phyloP scores from a whole-genome alignment of 2,888 invertebrate species.

The Unio pictorum region DNA sequence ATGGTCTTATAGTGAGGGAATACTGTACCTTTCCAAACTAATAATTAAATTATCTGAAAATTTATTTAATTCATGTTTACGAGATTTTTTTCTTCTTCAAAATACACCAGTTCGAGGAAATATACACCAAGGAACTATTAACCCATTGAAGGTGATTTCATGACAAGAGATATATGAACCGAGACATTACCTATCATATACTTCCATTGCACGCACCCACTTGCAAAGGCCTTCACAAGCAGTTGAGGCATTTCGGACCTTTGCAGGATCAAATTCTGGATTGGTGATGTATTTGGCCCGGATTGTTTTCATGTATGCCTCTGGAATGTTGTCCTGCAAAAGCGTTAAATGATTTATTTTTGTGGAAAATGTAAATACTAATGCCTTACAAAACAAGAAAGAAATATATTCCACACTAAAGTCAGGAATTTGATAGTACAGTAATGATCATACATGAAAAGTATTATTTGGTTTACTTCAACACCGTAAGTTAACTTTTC shows the following conservation, averaged over 20 bases:
- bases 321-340: conserved; percentile 69
- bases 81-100: neutral
- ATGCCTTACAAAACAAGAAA: neutral
- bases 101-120: too few species aligned
- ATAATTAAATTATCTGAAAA: neutral
- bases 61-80: neutral
- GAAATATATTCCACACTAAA: too few species aligned
- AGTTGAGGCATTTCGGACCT: conserved; percentile 87
- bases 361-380: neutral
- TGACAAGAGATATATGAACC: too few species aligned
- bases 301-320: conserved; percentile 67
- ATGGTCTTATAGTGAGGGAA: too few species aligned
- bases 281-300: conserved; percentile 76
- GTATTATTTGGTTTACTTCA: too few species aligned
- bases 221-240: conserved; percentile 85
- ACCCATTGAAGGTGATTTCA: too few species aligned
- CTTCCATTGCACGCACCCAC: conserved; percentile 72
- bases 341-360: neutral
- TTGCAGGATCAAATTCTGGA: conserved; percentile 92
- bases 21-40: too few species aligned
- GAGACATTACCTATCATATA: conserved; percentile 67
- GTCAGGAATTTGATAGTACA: too few species aligned
- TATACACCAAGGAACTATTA: too few species aligned
- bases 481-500: too few species aligned
- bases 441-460: too few species aligned